Evolutionary conservation across 2,888 invertebrate species (phyloP), one percentile per base, ranked within the genome.

Genomic region (Pristionchus arcanus): DNA sequence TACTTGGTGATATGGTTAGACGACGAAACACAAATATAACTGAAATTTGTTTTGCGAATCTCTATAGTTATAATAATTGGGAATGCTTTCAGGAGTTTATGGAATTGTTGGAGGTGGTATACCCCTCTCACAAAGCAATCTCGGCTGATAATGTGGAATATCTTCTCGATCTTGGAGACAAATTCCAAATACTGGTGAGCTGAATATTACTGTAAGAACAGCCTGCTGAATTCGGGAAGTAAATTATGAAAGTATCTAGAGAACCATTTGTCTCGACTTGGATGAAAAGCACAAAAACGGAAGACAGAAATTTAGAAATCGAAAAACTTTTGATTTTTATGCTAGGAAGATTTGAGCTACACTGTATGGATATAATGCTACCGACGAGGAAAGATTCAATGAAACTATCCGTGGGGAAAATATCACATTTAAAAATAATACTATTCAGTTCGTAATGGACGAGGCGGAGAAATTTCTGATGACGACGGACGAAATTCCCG

Each of bases 61-160:
- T 25, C 21, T 4, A 59, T 21, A 19, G 59, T 21, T 59, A 19
- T 21, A 81, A 87, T 9, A 89, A 93, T 37, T 92, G 92, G 4
- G 2, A 59, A 59, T 13, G 13, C 19, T 5, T 91, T 55, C 91
- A 95, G 42, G 95, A 96, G 85, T 95, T 96, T 84, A 91, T 94
- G 0, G 95, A 95, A 90, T 92, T 96, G 34, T 93, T 96, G 37
- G 94, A 96, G 74, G 95, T 95, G 91, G 95, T 96, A 81, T 96
- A 96, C 90, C 95, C 96, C 0, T 94, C 95, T 59, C 95, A 95
- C 91, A 95, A 95, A 91, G 93, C 95, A 16, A 94, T 96, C 31
- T 90, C 92, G 95, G 95, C 95, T 21, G 93, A 94, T 21, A 96
- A 95, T 91, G 95, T 95, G n/a, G 94, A 94, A 89, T 95, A 94